Conservation (phyloP, 2,113 vertebrate genomes). For the Daphoenositta chrysoptera region DNA sequence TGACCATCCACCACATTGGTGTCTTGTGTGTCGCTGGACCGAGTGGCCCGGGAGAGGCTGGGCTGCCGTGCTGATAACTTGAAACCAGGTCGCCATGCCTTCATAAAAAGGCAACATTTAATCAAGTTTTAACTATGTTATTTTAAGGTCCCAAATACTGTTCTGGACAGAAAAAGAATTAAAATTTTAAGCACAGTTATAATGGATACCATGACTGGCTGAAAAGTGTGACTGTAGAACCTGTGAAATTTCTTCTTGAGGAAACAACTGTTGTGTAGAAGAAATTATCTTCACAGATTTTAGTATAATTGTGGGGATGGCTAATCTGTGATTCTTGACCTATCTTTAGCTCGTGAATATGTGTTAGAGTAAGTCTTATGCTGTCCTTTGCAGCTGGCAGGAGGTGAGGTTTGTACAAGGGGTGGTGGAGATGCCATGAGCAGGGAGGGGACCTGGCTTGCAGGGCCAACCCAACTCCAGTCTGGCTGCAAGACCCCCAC, state of each 20-base stretch:
- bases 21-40: too few species aligned
- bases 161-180: neutral
- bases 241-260: neutral
- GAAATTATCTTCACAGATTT: neutral
- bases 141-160: neutral
- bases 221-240: neutral
- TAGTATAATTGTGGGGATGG: neutral
- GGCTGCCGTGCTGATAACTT: too few species aligned
- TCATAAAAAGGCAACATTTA: too few species aligned
- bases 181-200: neutral
- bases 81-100: too few species aligned
- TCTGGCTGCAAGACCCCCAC: neutral
- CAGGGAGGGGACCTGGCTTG: neutral
- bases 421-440: neutral
- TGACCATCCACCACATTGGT: too few species aligned
- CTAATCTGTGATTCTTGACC: neutral
- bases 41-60: too few species aligned
- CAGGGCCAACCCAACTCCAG: neutral
- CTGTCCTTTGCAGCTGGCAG: neutral
- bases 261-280: neutral
- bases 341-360: neutral
- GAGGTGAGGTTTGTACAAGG: neutral
- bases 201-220: neutral
- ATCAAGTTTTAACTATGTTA: neutral
- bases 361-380: neutral